These are phyloP conservation scores for Oryzaephilus surinamensis DNA, from an alignment of 1,140 invertebrate species.

Conservation along the genomic window DNA sequence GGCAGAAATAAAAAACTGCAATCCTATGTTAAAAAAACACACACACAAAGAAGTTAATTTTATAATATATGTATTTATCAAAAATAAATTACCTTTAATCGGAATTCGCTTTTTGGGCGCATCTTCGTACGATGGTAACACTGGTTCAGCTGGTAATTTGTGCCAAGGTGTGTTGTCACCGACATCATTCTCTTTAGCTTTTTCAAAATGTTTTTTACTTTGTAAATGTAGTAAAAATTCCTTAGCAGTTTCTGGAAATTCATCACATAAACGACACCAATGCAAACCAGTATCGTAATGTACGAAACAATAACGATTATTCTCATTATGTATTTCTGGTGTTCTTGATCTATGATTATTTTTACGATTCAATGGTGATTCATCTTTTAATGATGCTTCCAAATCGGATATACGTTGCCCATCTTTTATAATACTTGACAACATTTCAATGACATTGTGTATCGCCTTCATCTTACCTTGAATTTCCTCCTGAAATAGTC, in stretches of 20 bases:
- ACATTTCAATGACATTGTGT: constrained; percentile 73
- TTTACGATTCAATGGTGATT: constrained; percentile 21
- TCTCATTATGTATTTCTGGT: not conserved
- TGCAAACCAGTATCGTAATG: constrained; percentile 81
- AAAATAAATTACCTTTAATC: constrained; percentile 54
- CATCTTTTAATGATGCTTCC: constrained; percentile 16
- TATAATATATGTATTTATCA: constrained; percentile 16
- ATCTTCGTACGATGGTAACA: constrained; percentile 53
- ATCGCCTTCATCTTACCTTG: constrained; percentile 73
- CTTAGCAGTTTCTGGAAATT: constrained; percentile 74
- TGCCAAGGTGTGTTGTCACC: constrained; percentile 67
- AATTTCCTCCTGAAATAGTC: constrained; percentile 56
- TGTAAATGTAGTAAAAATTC: constrained; percentile 77
- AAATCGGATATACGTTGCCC: constrained; percentile 22
- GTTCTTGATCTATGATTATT: constrained; percentile 4
- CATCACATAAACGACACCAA: constrained; percentile 76
- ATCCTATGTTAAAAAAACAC: constrained; percentile 46
- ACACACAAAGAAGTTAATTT: too few species aligned
- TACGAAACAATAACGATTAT: constrained; percentile 57
- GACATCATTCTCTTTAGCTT: constrained; percentile 47
- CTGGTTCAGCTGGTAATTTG: constrained; percentile 44
- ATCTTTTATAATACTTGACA: constrained; percentile 64
- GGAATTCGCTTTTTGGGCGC: constrained; percentile 65
- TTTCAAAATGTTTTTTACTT: constrained; percentile 59
- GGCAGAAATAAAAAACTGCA: constrained; percentile 75